These are phyloP conservation scores for Nothoprocta pentlandii DNA, from an alignment of 2,113 vertebrate species.

Conservation along the genomic window DNA sequence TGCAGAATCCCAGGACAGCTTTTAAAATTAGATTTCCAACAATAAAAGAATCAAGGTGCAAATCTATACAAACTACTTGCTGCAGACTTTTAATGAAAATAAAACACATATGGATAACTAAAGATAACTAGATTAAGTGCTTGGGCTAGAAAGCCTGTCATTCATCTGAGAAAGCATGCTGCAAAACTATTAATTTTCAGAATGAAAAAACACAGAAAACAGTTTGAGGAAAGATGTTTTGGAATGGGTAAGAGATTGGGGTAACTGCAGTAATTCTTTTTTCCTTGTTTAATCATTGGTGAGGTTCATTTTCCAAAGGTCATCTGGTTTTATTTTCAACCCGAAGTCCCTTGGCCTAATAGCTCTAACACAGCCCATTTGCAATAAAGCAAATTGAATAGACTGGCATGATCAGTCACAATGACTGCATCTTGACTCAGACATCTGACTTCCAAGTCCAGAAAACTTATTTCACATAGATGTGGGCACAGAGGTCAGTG, in stretches of 20 bases:
- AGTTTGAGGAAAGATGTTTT: constrained; percentile 30
- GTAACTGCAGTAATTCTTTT: neutral
- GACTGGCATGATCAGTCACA: neutral
- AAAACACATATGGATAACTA: neutral
- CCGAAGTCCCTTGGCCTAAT: neutral
- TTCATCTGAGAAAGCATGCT: constrained; percentile 51
- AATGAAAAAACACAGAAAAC: constrained; percentile 37
- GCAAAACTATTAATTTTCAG: constrained; percentile 57
- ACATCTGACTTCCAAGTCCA: neutral
- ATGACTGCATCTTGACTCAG: neutral
- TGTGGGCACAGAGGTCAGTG: neutral
- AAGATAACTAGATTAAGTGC: neutral
- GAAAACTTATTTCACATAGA: neutral
- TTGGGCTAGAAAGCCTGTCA: constrained; percentile 27
- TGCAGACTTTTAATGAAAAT: constrained; percentile 31
- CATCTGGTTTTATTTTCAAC: constrained; percentile 12
- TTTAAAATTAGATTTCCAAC: constrained; percentile 36
- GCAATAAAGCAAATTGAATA: neutral
- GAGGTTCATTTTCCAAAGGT: neutral
- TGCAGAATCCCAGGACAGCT: neutral
- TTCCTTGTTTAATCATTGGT: neutral
- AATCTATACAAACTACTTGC: constrained; percentile 1
- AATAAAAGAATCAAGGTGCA: constrained; percentile 12
- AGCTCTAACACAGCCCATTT: neutral
- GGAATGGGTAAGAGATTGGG: neutral